Percentiles rank a stretch among this genome's conserved stretches.
Evolutionary conservation across 2,113 vertebrate genomes (phyloP).

Genomic region (Limanda limanda): DNA sequence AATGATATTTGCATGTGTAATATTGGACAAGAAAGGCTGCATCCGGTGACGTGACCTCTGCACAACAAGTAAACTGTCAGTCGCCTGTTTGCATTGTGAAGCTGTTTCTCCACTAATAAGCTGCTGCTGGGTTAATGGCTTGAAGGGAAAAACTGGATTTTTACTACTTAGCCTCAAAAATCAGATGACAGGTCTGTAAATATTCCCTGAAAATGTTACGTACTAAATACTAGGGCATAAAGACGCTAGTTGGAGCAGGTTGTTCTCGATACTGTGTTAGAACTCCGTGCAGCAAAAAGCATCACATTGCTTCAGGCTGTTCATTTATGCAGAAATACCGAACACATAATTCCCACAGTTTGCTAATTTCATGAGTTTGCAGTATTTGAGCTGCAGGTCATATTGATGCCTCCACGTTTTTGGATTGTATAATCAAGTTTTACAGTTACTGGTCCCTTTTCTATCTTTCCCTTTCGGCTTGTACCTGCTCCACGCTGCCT

Average conservation of each 20-base stretch:
- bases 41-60: too few species aligned
- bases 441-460: slow-evolving; percentile 27
- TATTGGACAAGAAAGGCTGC: too few species aligned
- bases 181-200: background rate
- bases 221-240: slow-evolving; percentile 10
- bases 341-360: slow-evolving; percentile 26
- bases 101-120: too few species aligned
- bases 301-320: slow-evolving; percentile 43
- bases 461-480: slow-evolving; percentile 27
- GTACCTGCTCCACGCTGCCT: background rate
- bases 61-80: too few species aligned
- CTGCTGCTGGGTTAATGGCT: background rate
- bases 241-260: too few species aligned
- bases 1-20: too few species aligned
- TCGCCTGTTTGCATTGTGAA: too few species aligned
- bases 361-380: slow-evolving; percentile 57
- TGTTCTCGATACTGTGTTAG: background rate
- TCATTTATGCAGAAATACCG: slow-evolving; percentile 45
- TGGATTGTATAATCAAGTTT: slow-evolving; percentile 56
- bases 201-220: background rate
- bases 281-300: slow-evolving; percentile 26
- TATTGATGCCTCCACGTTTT: slow-evolving; percentile 23
- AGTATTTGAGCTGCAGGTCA: slow-evolving; percentile 36
- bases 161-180: background rate
- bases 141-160: background rate